Conservation (phyloP, 2,113 vertebrate genomes). For the Oreochromis aureus region DNA sequence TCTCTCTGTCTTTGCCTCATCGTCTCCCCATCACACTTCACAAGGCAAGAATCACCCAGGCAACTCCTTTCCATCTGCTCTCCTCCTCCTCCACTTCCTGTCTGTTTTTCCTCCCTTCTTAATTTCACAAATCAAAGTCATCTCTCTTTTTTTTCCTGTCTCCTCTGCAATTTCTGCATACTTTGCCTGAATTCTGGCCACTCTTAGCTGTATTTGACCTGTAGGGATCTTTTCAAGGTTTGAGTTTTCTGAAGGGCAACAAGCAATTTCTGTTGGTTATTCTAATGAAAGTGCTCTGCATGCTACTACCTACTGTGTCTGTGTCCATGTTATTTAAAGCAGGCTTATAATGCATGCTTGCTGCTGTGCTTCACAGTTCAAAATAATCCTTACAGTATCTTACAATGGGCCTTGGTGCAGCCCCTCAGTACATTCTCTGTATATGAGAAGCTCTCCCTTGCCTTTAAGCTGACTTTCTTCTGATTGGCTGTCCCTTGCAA, state of each 20-base stretch:
- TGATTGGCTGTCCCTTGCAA: background rate
- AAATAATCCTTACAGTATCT: background rate
- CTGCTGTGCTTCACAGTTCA: background rate
- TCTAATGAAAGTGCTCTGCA: background rate
- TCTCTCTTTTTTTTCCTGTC: background rate
- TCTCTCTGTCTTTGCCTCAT: conserved; percentile 8
- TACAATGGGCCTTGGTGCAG: background rate
- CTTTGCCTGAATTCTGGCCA: background rate
- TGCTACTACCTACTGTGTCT: background rate
- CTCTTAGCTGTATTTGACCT: background rate
- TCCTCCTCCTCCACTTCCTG: background rate
- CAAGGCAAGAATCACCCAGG: conserved; percentile 55
- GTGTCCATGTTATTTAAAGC: background rate
- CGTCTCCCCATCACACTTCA: conserved; percentile 52
- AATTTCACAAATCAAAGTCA: background rate
- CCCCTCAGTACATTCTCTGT: background rate
- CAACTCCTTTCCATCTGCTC: conserved; percentile 58
- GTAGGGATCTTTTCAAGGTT: background rate
- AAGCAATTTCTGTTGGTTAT: background rate
- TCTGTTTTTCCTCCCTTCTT: background rate
- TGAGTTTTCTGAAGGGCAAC: background rate
- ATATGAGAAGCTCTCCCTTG: background rate
- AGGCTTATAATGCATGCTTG: background rate
- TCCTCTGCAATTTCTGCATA: background rate
- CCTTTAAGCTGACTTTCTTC: background rate